Percentiles rank a stretch among this genome's conserved stretches.
These are phyloP conservation scores for Drosophila fungiperda DNA, from an alignment of 2,888 invertebrate species.

Conservation along the genomic window DNA sequence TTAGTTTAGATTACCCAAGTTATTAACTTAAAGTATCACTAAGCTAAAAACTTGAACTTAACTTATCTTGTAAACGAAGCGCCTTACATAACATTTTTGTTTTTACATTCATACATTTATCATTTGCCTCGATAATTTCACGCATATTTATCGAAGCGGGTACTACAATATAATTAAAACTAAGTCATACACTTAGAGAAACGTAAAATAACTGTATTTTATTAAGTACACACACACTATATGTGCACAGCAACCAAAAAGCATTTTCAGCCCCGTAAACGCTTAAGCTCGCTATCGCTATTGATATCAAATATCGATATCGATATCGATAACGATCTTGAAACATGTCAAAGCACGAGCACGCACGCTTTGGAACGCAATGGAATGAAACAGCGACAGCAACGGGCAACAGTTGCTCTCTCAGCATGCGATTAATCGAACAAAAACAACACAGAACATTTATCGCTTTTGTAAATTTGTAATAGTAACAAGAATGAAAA, in stretches of 20 bases:
- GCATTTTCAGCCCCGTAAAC: constrained; percentile 47
- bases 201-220: constrained; percentile 12
- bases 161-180: not conserved
- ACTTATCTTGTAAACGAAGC: constrained; percentile 2
- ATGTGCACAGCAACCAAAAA: constrained; percentile 39
- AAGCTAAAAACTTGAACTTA: not conserved
- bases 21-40: constrained; percentile 3
- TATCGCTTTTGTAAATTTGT: constrained; percentile 55
- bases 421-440: constrained; percentile 53
- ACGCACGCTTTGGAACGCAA: constrained; percentile 63
- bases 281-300: constrained; percentile 17
- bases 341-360: constrained; percentile 38
- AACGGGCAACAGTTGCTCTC: constrained; percentile 25
- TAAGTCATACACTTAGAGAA: constrained; percentile 18
- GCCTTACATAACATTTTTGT: not conserved
- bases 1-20: constrained; percentile 5
- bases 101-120: constrained; percentile 1
- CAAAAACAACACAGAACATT: constrained; percentile 9
- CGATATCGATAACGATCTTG: constrained; percentile 29
- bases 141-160: not conserved
- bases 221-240: constrained; percentile 36
- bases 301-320: constrained; percentile 1
- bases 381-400: constrained; percentile 53
- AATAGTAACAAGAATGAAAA: not conserved
- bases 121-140: constrained; percentile 5